These are phyloP conservation scores for Drosophila pruinosa DNA, from an alignment of 1,140 invertebrate genomes.

Conservation along the genomic window DNA sequence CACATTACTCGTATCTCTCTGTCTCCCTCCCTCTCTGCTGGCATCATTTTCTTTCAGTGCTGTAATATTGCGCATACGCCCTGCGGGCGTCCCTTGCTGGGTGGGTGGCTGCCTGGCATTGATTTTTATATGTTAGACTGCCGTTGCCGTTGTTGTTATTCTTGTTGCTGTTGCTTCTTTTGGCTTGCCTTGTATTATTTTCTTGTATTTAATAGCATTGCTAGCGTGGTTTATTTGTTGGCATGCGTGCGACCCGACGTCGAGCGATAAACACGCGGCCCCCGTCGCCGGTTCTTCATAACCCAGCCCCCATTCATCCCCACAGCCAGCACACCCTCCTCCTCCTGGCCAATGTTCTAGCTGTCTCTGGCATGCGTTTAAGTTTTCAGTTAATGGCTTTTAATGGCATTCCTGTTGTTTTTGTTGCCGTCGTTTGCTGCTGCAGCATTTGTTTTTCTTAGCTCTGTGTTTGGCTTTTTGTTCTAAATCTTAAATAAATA, in stretches of 20 bases:
- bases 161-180: slow-evolving; percentile 31
- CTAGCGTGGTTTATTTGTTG: slow-evolving; percentile 76
- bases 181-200: slow-evolving; percentile 61
- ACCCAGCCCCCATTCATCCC: neutral
- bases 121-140: slow-evolving; percentile 66
- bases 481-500: slow-evolving; percentile 69
- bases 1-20: neutral
- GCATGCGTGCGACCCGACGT: slow-evolving; percentile 66
- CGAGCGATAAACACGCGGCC: slow-evolving; percentile 72
- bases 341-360: neutral
- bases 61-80: slow-evolving; percentile 70
- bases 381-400: slow-evolving; percentile 81
- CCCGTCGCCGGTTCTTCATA: neutral
- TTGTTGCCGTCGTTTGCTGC: slow-evolving; percentile 25
- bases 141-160: slow-evolving; percentile 20
- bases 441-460: slow-evolving; percentile 16
- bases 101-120: slow-evolving; percentile 69
- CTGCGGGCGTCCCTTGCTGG: slow-evolving; percentile 30
- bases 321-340: neutral
- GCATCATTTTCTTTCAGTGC: slow-evolving; percentile 27
- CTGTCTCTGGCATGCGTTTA: slow-evolving; percentile 78
- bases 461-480: slow-evolving; percentile 35
- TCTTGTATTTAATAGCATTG: slow-evolving; percentile 76
- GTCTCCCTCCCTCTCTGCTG: neutral
- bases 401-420: slow-evolving; percentile 64